Base-by-base conservation (phyloP, 2,888 invertebrate genomes). In the Sisyra terminalis region DNA sequence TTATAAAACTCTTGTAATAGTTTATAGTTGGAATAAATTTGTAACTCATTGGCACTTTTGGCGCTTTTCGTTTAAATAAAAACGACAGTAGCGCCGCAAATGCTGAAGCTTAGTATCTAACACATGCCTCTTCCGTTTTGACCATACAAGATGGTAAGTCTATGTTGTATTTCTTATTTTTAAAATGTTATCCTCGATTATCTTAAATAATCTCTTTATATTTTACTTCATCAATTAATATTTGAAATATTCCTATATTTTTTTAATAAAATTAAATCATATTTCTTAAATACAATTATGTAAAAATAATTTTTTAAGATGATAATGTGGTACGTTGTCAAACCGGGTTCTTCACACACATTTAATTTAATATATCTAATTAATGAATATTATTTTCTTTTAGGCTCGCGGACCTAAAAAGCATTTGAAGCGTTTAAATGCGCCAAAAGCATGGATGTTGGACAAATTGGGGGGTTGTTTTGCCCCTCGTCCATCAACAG, bases 401-500 rank as follows among this genome's bases (percentile, higher is more conserved):
- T 62, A 89, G 94, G 93, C 89, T 69, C 87, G 97, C 68, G 98
- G 98, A 66, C 96, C 94, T 38, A 96, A 94, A 69, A 96, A 97
- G 74, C 97, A 97, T 71, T 75, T 99, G 75, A 98, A 98, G 82
- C 93, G 98, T 68, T 75, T 98, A 59, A 84, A 88, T 64, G 98
- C 98, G 46, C 98, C 98, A 9, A 96, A 94, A 70, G 90, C 97
- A 85, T 98, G 98, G 98, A 97, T 99, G 96, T 79, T 98, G 76
- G 97, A 96, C 75, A 99, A 98, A 70, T 71, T 97, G 56, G 92
- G 93, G 50, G 97, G 97, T 60, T 92, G 89, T 46, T 97, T 90
- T 63, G 97, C 98, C 52, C 97, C 97, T 49, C 82, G 94, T 57
- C 97, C 98, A 48, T 88, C 89, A 60, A 85, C 90, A 50, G 98